Conservation (phyloP, 1,140 invertebrate genomes). For the Micrasema longulum region DNA sequence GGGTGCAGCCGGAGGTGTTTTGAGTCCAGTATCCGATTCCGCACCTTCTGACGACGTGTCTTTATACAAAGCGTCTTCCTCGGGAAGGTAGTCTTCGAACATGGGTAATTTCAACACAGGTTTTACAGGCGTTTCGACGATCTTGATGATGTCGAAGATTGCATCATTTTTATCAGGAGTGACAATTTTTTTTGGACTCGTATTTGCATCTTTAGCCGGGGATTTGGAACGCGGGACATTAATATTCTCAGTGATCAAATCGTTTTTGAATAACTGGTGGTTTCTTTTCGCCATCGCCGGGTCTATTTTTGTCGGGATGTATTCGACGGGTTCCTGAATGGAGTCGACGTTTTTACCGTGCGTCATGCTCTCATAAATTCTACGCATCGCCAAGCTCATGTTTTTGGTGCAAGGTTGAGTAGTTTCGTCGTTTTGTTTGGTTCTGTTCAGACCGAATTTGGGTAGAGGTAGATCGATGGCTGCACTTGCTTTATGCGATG, state of each 20-base stretch:
- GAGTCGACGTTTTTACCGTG: constrained; percentile 4
- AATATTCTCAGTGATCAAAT: constrained; percentile 43
- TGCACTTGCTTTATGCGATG: background rate
- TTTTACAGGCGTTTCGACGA: constrained; percentile 3
- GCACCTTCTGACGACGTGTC: constrained; percentile 56
- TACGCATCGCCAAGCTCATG: constrained; percentile 47
- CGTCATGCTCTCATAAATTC: constrained; percentile 45
- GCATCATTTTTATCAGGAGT: background rate
- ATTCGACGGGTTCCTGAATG: constrained; percentile 56
- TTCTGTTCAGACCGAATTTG: constrained; percentile 9
- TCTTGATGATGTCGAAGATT: constrained; percentile 10
- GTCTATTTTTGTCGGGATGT: constrained; percentile 65
- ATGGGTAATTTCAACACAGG: constrained; percentile 9
- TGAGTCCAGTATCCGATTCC: constrained; percentile 35
- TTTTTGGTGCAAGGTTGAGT: constrained; percentile 30
- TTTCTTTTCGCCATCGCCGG: constrained; percentile 61
- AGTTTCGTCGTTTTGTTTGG: background rate
- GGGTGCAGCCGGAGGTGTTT: constrained; percentile 52
- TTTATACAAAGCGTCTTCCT: constrained; percentile 66
- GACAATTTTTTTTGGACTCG: background rate
- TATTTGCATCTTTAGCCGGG: background rate
- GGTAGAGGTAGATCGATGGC: constrained; percentile 14
- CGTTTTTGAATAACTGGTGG: constrained; percentile 65
- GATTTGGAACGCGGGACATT: background rate
- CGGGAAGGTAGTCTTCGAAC: constrained; percentile 51